Percentiles rank a stretch among this genome's conserved stretches.
Conservation (phyloP, 2,888 invertebrate species). For the Lydus trimaculatus region DNA sequence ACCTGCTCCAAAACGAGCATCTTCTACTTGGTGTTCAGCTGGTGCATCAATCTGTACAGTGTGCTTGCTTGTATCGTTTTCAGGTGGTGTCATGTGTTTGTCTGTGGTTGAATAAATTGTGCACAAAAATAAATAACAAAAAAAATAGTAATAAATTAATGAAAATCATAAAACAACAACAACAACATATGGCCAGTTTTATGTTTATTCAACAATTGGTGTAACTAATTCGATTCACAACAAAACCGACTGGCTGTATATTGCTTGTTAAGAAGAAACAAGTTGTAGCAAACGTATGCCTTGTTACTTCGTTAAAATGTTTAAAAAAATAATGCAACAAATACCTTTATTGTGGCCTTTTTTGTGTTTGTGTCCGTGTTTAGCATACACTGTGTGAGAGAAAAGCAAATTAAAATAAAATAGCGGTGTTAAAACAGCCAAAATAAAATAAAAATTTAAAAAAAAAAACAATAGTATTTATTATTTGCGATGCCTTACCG, state of each 20-base stretch:
- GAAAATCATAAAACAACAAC: slow-evolving; percentile 32
- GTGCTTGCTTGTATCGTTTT: slow-evolving; percentile 10
- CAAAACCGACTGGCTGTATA: neutral
- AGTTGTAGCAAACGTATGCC: neutral
- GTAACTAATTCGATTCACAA: neutral
- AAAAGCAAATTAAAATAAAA: slow-evolving; percentile 28
- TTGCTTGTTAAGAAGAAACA: slow-evolving; percentile 6
- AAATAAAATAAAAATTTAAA: slow-evolving; percentile 11
- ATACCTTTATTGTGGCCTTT: slow-evolving; percentile 51
- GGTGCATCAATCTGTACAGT: slow-evolving; percentile 13
- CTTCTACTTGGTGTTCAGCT: slow-evolving; percentile 23
- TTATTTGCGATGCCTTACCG: too few relatives aligned
- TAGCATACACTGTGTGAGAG: slow-evolving; percentile 46
- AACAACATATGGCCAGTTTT: slow-evolving; percentile 12
- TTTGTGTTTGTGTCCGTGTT: slow-evolving; percentile 48
- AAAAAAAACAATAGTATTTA: neutral
- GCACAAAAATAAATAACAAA: slow-evolving; percentile 21
- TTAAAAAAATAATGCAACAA: slow-evolving; percentile 22
- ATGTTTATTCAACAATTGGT: neutral
- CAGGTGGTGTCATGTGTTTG: slow-evolving; percentile 36
- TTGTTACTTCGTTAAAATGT: slow-evolving; percentile 12
- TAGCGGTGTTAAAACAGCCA: slow-evolving; percentile 19
- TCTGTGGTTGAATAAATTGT: slow-evolving; percentile 37
- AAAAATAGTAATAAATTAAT: slow-evolving; percentile 15
- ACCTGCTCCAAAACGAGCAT: slow-evolving; percentile 14